Evolutionary conservation across 2,113 vertebrate species (phyloP), one percentile per base, ranked within the genome.

Genomic region (Narcine bancroftii): DNA sequence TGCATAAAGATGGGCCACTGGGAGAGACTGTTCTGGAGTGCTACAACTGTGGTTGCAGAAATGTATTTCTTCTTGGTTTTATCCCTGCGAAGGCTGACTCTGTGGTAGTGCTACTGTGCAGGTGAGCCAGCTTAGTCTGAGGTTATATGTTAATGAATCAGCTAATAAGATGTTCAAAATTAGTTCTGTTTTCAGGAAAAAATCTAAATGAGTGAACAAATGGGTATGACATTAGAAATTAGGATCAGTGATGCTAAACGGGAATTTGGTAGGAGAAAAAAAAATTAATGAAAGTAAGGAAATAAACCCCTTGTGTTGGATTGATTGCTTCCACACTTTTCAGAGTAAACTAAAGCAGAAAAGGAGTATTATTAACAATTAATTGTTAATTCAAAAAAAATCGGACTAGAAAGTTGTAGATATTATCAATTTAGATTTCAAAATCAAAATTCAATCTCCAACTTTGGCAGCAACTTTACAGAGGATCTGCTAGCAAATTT

Each of bases 61-160:
- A 99, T 0, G 98, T 99, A 65, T 99, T 99, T 95, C 98, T 99
- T 2, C 96, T 99, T 1, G 99, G 99, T 93, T 99, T 99, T 95
- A 99, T 99, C 93, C 99, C 99, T 0, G 99, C 99, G 65, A 99
- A 99, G 96, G 99, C 99, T 0, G 98, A 99, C 94, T 99, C 99
- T 0, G 98, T 99, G 75, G 98, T 99, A 24, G 99, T 99, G 92
- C 95, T 99, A 66, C 96, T 99, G 6, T 99, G 99, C 97, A 98
- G 98, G 99, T 99, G 93, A 95, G 95, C 36, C 10, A 83, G 29
- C 24, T 83, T 56, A 33, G 33, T 36, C 33, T 87, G 53, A 60
- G 56, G 33, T 13, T 87, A 19, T 50, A 77, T 7, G 19, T 3
- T 42, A 47, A 50, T 47, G 45, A 13, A 3, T 50, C 24, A 10